These are phyloP conservation scores for Macroglossus sobrinus DNA, from an alignment of 2,113 vertebrate genomes.

Conservation along the genomic window DNA sequence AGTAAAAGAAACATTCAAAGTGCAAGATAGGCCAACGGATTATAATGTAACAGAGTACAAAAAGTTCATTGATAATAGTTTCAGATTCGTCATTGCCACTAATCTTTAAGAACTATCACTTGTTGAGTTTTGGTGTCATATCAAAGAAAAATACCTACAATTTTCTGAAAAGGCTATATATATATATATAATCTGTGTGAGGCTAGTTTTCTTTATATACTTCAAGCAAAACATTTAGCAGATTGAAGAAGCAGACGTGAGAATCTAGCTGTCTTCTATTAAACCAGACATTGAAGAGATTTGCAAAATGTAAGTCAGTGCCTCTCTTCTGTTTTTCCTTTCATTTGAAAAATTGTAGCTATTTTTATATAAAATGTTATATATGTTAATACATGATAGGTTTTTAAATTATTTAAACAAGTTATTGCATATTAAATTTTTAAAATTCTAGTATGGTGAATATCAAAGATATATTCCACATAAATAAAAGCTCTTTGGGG, in stretches of 20 bases:
- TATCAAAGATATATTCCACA: neutral
- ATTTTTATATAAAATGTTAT: conserved; percentile 27
- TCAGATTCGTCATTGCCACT: neutral
- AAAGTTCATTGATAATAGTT: neutral
- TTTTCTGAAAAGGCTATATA: neutral
- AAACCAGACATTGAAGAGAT: neutral
- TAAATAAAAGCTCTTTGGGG: neutral
- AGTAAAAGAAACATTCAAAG: neutral
- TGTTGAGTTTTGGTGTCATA: neutral
- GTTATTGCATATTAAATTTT: neutral
- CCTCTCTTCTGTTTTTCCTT: neutral
- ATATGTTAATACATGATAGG: neutral
- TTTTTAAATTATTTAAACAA: neutral
- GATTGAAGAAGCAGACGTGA: neutral
- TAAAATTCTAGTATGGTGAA: neutral
- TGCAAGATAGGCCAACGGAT: neutral
- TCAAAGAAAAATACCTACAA: neutral
- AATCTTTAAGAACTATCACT: neutral
- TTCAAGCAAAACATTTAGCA: neutral
- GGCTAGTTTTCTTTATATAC: neutral
- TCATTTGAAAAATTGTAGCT: neutral
- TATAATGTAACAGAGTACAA: neutral
- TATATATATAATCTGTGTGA: neutral
- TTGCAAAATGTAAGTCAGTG: neutral
- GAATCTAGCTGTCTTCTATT: neutral